Conservation (phyloP, 2,888 invertebrate genomes). For the Thelaira solivaga region DNA sequence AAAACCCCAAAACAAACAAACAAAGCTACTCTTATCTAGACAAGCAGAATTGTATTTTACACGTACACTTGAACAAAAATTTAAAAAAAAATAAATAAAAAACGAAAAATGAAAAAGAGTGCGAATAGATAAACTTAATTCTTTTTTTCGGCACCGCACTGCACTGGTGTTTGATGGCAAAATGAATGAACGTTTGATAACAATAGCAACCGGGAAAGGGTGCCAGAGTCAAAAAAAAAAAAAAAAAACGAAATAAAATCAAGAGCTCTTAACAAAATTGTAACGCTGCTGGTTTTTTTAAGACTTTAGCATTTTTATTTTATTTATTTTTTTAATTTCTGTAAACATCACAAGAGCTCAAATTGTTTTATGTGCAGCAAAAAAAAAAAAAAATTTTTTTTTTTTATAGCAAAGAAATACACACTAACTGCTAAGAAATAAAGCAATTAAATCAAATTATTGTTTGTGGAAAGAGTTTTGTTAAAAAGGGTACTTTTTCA, state of each 20-base stretch:
- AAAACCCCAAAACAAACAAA: too few species aligned
- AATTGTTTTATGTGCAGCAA: conserved; percentile 37
- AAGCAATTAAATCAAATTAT: too few species aligned
- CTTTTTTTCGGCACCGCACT: background rate
- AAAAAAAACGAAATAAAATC: background rate
- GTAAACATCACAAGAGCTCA: background rate
- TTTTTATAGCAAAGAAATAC: too few species aligned
- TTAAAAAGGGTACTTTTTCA: too few species aligned
- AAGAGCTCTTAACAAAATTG: conserved; percentile 26
- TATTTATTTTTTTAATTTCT: background rate
- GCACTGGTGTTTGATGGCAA: conserved; percentile 14
- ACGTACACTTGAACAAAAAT: background rate
- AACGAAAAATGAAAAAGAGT: background rate
- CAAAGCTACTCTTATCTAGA: conserved; percentile 35
- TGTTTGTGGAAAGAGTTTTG: too few species aligned
- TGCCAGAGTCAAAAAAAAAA: background rate
- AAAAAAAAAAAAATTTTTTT: too few species aligned
- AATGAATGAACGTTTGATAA: conserved; percentile 24
- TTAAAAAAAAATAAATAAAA: background rate
- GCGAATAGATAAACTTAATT: background rate
- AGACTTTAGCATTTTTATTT: background rate
- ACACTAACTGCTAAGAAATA: too few species aligned
- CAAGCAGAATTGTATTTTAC: conserved; percentile 15
- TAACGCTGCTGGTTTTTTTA: background rate
- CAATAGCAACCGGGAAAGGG: conserved; percentile 20